phyloP scores from a whole-genome alignment of 92 coral and sea anemone genomes.

The Siderastrea radians region DNA sequence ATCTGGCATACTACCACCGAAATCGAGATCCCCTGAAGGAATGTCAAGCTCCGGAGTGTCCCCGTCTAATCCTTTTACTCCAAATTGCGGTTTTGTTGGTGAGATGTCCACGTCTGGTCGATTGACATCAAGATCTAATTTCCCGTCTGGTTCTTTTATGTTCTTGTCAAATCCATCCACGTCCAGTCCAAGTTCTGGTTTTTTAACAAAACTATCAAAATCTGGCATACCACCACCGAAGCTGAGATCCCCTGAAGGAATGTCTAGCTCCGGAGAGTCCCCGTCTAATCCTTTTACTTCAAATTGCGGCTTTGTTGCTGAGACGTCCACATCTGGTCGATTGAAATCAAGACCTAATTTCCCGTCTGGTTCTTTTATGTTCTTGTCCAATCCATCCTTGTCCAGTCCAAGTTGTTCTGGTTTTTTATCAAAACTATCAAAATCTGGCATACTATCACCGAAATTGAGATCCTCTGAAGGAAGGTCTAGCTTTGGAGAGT shows the following conservation, averaged over 20 bases:
- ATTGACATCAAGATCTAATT: neutral
- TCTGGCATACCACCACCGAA: neutral
- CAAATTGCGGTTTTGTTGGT: neutral
- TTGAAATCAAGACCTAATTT: neutral
- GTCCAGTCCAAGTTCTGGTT: neutral
- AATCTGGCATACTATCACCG: neutral
- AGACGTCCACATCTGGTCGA: neutral
- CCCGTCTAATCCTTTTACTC: neutral
- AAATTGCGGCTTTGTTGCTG: neutral
- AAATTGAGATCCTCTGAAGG: neutral
- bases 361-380: neutral
- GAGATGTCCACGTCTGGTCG: neutral
- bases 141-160: neutral
- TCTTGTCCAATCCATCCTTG: neutral
- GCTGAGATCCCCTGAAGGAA: neutral
- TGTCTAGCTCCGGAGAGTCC: neutral
- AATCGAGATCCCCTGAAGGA: neutral
- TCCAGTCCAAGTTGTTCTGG: neutral
- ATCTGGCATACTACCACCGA: neutral
- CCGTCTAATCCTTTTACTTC: neutral
- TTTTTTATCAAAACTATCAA: neutral
- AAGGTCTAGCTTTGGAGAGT: neutral
- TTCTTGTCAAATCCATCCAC: neutral
- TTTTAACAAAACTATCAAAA: neutral
- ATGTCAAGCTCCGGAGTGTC: neutral